Evolutionary conservation across 2,113 vertebrate genomes (phyloP), one percentile per base, ranked within the genome.

Genomic region (Scomber japonicus): DNA sequence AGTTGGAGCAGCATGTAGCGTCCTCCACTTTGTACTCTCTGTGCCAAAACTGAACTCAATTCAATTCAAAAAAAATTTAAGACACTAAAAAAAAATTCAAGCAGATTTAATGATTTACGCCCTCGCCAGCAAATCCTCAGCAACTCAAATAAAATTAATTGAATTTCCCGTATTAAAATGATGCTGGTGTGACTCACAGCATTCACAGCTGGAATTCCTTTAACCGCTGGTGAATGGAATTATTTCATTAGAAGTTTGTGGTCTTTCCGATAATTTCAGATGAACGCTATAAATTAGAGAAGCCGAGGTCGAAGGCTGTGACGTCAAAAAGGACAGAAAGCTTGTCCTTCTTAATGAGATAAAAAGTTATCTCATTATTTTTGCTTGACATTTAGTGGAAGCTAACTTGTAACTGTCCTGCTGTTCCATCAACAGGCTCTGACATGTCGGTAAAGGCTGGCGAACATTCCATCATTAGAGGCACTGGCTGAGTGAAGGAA

Each of bases 201-300:
- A 7, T 40, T 40, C 9, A 40, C 8, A 8, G 35, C 35, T 40
- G 8, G 8, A 17, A 55, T n/a, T 19, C 56, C 27, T 35, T 24
- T 4, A 57, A 50, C 6, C 35, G 5, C 21, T n/a, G 1, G 24
- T 73, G n/a, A 17, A 11, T 17, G 19, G 11, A 27, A 14, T 24
- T 0, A n/a, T n/a, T 50, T 63, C 40, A 49, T 50, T 14, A 3
- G 0, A 55, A 65, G 27, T 11, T 9, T 65, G 51, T 51, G 60
- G 45, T 59, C 56, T 51, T 35, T 17, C 24, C 11, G n/a, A 75
- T 64, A 5, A 44, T 63, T 63, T 70, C 65, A 75, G 30, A 67
- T 17, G 40, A 74, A 57, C 1, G 10, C 11, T 19, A 46, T 35
- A 61, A 65, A 54, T 19, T 15, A 11, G 55, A 35, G 31, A 35